phyloP scores from a whole-genome alignment of 2,113 vertebrate species.

The Myotis brandtii region DNA sequence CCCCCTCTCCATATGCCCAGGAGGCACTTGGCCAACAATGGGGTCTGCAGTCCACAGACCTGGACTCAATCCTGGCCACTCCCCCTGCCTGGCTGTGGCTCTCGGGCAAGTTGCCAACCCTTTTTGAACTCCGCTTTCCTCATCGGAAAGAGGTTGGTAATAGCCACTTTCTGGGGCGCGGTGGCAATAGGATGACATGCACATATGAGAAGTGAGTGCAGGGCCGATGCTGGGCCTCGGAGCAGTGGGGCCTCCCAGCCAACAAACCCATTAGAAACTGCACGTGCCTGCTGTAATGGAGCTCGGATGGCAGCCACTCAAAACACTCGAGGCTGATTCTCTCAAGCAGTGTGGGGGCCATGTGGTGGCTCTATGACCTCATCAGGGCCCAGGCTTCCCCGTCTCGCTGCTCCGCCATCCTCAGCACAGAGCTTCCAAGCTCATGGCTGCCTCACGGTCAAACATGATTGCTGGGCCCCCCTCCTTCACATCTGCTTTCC shows the following conservation, averaged over 20 bases:
- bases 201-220: not conserved
- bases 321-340: not conserved
- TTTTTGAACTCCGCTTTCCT: not conserved
- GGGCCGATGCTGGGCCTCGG: not conserved
- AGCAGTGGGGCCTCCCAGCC: not conserved
- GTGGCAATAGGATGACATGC: not conserved
- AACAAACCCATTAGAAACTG: not conserved
- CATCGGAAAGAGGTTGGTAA: not conserved
- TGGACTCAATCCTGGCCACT: not conserved
- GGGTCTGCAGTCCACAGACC: not conserved
- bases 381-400: not conserved
- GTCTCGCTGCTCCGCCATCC: not conserved
- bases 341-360: not conserved
- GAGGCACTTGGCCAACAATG: not conserved
- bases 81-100: not conserved
- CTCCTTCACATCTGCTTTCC: not conserved
- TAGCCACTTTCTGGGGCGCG: not conserved
- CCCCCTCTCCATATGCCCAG: no score
- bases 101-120: not conserved
- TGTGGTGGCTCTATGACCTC: rapidly evolving
- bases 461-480: not conserved
- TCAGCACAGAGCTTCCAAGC: not conserved
- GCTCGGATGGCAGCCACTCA: not conserved
- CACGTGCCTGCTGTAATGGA: not conserved
- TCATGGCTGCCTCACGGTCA: not conserved